phyloP scores from a whole-genome alignment of 2,113 vertebrate genomes.

The Brachyhypopomus occidentalis region DNA sequence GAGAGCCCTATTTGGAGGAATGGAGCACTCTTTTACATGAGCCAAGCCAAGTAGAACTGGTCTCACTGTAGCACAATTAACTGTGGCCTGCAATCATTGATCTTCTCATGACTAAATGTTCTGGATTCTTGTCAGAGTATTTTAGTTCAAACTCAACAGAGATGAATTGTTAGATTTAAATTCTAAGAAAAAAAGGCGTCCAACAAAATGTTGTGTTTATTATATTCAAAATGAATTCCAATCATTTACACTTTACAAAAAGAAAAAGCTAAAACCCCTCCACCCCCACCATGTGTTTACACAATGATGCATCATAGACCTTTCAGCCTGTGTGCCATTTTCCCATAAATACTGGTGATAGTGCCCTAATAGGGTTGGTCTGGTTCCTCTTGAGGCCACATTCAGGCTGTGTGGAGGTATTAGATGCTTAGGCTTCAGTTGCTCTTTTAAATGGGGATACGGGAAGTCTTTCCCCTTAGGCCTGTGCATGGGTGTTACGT shows the following conservation, averaged over 20 bases:
- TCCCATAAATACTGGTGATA: not conserved
- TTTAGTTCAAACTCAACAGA: constrained; percentile 35
- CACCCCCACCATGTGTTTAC: constrained; percentile 20
- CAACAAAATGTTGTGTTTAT: constrained; percentile 4
- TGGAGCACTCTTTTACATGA: not conserved
- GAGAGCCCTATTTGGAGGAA: not conserved
- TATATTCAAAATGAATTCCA: not conserved
- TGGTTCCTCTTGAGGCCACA: not conserved
- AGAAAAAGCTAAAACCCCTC: not conserved
- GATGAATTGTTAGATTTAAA: constrained; percentile 45
- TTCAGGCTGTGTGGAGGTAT: constrained; percentile 7
- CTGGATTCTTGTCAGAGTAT: constrained; percentile 1
- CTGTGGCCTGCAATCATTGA: not conserved
- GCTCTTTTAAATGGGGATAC: constrained; percentile 6
- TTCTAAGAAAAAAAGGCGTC: not conserved
- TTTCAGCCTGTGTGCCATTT: not conserved
- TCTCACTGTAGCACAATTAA: not conserved
- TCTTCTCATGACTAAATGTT: not conserved
- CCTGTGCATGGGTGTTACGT: constrained; percentile 6
- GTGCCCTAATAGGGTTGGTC: not conserved
- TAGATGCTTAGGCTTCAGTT: constrained; percentile 24
- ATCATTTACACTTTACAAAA: not conserved
- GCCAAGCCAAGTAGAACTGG: not conserved
- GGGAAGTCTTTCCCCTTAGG: not conserved
- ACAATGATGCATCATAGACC: not conserved